phyloP scores from a whole-genome alignment of 2,797 vertebrate species.

The Peromyscus attwateri region DNA sequence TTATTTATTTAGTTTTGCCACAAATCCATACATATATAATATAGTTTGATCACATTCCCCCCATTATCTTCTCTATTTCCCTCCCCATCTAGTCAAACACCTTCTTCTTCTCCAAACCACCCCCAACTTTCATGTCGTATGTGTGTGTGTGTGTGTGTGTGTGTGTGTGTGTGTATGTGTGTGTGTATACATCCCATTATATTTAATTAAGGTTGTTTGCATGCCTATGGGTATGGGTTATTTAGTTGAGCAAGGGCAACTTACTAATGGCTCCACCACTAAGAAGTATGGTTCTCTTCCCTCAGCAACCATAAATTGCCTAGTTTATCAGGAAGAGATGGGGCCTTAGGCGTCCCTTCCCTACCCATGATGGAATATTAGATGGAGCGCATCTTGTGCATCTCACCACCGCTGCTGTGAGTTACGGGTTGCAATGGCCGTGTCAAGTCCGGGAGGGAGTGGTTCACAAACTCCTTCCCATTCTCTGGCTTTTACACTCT shows the following conservation, averaged over 20 bases:
- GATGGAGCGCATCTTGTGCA: too few species aligned
- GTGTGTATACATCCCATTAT: not conserved
- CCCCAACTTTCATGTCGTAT: not conserved
- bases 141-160: not conserved
- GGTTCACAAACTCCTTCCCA: not conserved
- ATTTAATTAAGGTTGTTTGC: not conserved
- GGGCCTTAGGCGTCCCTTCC: not conserved
- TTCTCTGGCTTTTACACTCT: not conserved
- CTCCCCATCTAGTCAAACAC: not conserved
- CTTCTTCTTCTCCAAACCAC: not conserved
- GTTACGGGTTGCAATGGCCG: too few species aligned
- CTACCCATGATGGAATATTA: not conserved
- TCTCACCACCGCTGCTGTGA: not conserved
- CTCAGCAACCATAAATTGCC: not conserved
- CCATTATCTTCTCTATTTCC: not conserved
- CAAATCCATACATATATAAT: not conserved
- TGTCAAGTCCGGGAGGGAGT: not conserved
- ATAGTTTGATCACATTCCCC: not conserved
- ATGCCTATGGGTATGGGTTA: not conserved
- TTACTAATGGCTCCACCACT: not conserved
- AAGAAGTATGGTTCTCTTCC: not conserved
- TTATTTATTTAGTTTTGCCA: not conserved
- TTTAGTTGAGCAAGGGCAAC: not conserved
- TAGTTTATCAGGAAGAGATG: not conserved
- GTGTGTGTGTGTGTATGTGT: not conserved